Evolutionary conservation across 1,140 invertebrate species (phyloP).

Genomic region (Drosophila carrolli): DNA sequence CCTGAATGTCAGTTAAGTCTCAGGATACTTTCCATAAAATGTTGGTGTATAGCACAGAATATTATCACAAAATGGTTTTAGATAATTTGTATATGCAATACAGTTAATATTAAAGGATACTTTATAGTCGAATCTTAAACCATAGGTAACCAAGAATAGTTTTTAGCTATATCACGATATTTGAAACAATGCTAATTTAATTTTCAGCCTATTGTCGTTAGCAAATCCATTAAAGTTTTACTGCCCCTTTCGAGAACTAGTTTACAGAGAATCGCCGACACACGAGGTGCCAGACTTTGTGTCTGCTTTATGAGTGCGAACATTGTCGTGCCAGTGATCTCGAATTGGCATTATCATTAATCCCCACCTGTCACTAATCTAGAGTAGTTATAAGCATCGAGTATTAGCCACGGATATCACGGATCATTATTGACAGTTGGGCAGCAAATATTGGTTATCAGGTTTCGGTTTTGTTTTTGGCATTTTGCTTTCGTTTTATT

Average conservation of each 20-base stretch:
- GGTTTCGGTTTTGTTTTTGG: constrained; percentile 33
- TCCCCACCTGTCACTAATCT: constrained; percentile 5
- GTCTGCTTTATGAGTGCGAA: constrained; percentile 20
- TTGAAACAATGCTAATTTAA: constrained; percentile 46
- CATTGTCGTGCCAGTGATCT: not conserved
- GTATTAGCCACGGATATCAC: constrained; percentile 7
- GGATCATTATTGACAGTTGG: constrained; percentile 2
- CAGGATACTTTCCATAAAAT: not conserved
- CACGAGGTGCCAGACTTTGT: constrained; percentile 26
- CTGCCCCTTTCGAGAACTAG: constrained; percentile 19
- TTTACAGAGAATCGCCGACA: constrained; percentile 11
- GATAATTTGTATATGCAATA: not conserved
- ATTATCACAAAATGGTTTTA: no score
- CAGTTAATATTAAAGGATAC: not conserved
- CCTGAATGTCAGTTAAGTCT: not conserved
- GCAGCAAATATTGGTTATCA: constrained; percentile 17
- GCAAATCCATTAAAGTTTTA: constrained; percentile 41
- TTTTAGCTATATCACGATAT: constrained; percentile 25
- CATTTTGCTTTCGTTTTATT: constrained; percentile 70
- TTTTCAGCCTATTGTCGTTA: constrained; percentile 42
- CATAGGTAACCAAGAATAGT: constrained; percentile 2
- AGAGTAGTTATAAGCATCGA: constrained; percentile 4
- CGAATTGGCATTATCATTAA: not conserved
- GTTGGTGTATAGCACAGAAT: no score
- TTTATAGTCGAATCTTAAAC: not conserved